Evolutionary conservation across 2,888 invertebrate genomes (phyloP).

Genomic region (Drosophila conformis): DNA sequence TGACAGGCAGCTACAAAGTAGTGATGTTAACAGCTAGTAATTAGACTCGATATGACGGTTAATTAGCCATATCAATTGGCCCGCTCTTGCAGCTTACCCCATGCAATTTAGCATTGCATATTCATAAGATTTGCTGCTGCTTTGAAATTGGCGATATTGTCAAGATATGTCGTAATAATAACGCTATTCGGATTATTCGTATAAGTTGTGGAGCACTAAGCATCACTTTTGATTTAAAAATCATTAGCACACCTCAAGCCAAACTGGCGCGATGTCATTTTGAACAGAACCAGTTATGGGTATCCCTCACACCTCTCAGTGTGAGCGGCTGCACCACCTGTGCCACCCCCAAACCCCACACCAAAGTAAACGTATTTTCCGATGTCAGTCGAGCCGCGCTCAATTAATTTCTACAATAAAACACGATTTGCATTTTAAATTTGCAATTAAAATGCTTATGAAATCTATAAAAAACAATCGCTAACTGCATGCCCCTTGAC

Average conservation of each 20-base stretch:
- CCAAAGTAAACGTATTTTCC: constrained; percentile 30
- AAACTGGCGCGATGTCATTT: constrained; percentile 55
- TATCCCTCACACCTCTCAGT: constrained; percentile 14
- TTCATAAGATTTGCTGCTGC: constrained; percentile 50
- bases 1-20: constrained; percentile 67
- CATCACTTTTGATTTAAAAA: constrained; percentile 72
- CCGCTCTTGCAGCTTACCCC: constrained; percentile 34
- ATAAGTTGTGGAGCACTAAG: constrained; percentile 60
- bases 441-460: constrained; percentile 81
- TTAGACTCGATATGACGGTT: constrained; percentile 68
- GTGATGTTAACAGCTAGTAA: constrained; percentile 77
- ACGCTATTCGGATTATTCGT: constrained; percentile 28
- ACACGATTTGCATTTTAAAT: constrained; percentile 79
- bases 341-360: constrained; percentile 11
- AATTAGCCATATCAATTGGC: constrained; percentile 68
- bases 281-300: constrained; percentile 40
- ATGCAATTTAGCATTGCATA: constrained; percentile 55
- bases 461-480: constrained; percentile 71
- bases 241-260: constrained; percentile 73
- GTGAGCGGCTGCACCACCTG: constrained; percentile 2
- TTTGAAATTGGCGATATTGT: constrained; percentile 4
- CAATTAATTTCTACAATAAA: constrained; percentile 77
- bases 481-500: constrained; percentile 63
- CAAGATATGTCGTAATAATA: constrained; percentile 19
- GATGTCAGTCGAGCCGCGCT: constrained; percentile 66